Evolutionary conservation across 2,113 vertebrate genomes (phyloP).

Genomic region (Pollachius pollachius): DNA sequence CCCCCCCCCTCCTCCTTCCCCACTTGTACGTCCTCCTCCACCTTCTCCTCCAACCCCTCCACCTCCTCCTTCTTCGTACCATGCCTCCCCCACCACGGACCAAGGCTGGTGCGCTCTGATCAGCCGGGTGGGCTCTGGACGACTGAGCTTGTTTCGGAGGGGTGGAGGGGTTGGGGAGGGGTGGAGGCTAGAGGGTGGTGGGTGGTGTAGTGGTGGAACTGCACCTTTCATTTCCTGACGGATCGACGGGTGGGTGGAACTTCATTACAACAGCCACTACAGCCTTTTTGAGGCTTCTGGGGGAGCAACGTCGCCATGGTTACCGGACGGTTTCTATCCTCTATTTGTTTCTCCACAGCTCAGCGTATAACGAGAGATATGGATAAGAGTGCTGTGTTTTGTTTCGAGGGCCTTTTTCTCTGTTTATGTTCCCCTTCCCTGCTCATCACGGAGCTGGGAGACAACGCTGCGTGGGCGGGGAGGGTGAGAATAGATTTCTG

Average conservation of each 20-base stretch:
- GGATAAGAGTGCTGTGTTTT: not conserved
- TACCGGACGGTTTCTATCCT: constrained; percentile 52
- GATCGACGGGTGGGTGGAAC: constrained; percentile 69
- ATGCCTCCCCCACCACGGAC: not conserved
- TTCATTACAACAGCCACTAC: constrained; percentile 60
- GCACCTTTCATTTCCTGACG: constrained; percentile 67
- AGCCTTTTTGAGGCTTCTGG: constrained; percentile 38
- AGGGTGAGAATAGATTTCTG: constrained; percentile 23
- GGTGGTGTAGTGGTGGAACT: constrained; percentile 50
- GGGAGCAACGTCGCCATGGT: constrained; percentile 68
- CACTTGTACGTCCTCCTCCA: not conserved
- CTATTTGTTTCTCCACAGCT: not conserved
- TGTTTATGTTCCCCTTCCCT: not conserved
- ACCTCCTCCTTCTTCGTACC: not conserved
- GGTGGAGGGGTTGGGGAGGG: too few relatives aligned
- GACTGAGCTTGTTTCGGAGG: too few relatives aligned
- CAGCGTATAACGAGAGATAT: not conserved
- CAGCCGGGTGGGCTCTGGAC: not conserved
- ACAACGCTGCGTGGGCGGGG: constrained; percentile 20
- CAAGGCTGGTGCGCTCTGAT: not conserved
- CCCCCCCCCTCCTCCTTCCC: too few relatives aligned
- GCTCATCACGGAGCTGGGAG: constrained; percentile 5
- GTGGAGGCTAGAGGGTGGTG: constrained; percentile 39
- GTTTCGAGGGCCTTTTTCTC: not conserved
- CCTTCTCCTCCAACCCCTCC: not conserved